Percentiles rank a stretch among this genome's conserved stretches.
Conservation (phyloP, 2,888 invertebrate species). For the Erebia epiphron region DNA sequence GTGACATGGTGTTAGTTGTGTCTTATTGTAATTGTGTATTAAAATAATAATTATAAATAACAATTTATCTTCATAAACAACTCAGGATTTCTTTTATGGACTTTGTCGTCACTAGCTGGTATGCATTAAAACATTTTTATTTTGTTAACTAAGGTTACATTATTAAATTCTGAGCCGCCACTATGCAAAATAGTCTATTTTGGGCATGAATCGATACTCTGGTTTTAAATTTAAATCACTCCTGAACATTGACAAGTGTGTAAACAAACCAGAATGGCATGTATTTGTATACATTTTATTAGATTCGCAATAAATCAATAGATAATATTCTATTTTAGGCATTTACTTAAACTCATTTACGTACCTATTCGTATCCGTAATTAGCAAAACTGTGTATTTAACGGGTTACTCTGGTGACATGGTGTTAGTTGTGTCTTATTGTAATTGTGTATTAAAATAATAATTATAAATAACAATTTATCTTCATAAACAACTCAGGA, state of each 20-base stretch:
- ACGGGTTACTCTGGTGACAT: not conserved
- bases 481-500: not conserved
- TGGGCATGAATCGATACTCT: conserved; percentile 41
- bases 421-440: not conserved
- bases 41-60: not conserved
- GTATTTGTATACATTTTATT: conserved; percentile 3
- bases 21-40: not conserved
- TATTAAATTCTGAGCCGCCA: conserved; percentile 3
- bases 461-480: not conserved
- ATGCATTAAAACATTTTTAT: not conserved
- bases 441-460: not conserved
- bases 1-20: not conserved
- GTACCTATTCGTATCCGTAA: not conserved
- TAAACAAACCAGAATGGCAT: conserved; percentile 45
- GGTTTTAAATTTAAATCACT: conserved; percentile 49
- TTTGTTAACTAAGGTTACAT: not conserved
- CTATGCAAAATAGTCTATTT: conserved; percentile 40
- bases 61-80: not conserved
- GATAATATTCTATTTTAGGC: not conserved
- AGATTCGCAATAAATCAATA: not conserved
- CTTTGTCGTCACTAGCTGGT: not conserved
- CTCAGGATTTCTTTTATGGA: conserved; percentile 3
- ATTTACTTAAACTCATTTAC: conserved; percentile 22
- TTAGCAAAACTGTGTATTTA: not conserved
- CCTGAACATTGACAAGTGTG: conserved; percentile 50